Percentiles rank a stretch among this genome's conserved stretches.
Evolutionary conservation across 1,140 invertebrate species (phyloP).

Genomic region (Macrotrachela quadricornifera): DNA sequence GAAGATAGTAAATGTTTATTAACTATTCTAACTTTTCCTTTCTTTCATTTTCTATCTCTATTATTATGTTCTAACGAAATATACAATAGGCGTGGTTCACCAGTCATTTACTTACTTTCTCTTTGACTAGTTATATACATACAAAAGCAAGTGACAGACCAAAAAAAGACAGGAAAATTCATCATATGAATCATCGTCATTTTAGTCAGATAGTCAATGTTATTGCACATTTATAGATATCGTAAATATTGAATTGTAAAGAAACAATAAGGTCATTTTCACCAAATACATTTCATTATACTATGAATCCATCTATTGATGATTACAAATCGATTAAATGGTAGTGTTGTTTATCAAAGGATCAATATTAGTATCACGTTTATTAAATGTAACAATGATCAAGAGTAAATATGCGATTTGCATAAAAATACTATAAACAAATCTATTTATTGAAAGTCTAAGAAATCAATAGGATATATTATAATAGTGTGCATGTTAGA

Average conservation of each 20-base stretch:
- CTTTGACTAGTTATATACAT: too few relatives aligned
- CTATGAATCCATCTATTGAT: constrained; percentile 48
- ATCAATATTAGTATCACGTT: constrained; percentile 63
- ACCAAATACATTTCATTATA: constrained; percentile 58
- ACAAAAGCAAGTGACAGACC: too few relatives aligned
- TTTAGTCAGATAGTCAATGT: constrained; percentile 43
- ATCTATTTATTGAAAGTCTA: constrained; percentile 46
- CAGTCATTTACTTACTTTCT: too few relatives aligned
- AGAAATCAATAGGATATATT: constrained; percentile 77
- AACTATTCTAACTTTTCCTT: too few relatives aligned
- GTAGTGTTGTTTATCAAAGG: constrained; percentile 43
- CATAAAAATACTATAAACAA: neutral
- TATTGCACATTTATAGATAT: constrained; percentile 69
- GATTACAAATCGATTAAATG: neutral
- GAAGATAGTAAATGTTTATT: too few relatives aligned
- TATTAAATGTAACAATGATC: constrained; percentile 73
- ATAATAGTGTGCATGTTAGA: constrained; percentile 69
- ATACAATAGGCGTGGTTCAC: too few relatives aligned
- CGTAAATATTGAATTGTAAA: constrained; percentile 62
- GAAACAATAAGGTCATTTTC: constrained; percentile 54
- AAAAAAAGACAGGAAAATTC: too few relatives aligned
- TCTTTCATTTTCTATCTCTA: too few relatives aligned
- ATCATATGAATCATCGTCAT: too few relatives aligned
- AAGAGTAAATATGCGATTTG: constrained; percentile 16
- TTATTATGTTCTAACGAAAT: too few relatives aligned